Evolutionary conservation across 2,888 invertebrate species (phyloP).

Genomic region (Hoplodrina ambigua): DNA sequence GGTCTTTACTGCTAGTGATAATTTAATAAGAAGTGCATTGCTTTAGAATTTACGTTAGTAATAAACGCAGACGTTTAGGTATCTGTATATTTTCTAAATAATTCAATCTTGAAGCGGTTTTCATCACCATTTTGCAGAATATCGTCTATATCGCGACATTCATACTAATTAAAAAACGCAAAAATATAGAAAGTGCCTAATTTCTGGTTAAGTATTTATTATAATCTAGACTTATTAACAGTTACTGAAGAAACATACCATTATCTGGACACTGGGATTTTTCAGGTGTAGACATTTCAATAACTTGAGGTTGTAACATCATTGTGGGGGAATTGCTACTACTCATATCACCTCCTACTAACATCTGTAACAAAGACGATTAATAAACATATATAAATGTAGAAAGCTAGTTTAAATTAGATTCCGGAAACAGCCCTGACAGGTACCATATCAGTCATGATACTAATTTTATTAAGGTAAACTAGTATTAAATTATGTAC

Average conservation of each 20-base stretch:
- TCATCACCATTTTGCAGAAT: too few species aligned
- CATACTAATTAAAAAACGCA: neutral
- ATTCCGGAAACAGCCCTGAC: too few species aligned
- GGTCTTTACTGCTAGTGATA: neutral
- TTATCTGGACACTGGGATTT: slow-evolving; percentile 80
- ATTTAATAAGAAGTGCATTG: too few species aligned
- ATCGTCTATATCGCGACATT: too few species aligned
- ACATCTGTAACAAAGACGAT: slow-evolving; percentile 77
- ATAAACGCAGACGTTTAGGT: too few species aligned
- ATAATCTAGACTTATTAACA: neutral
- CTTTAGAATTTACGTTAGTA: too few species aligned
- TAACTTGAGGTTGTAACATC: slow-evolving; percentile 81
- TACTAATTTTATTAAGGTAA: too few species aligned
- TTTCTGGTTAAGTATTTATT: too few species aligned
- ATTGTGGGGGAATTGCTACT: slow-evolving; percentile 84
- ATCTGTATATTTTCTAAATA: too few species aligned
- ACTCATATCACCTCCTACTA: slow-evolving; percentile 84
- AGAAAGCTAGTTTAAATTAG: too few species aligned
- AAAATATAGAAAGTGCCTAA: neutral
- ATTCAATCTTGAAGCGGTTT: too few species aligned
- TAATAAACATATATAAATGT: slow-evolving; percentile 1
- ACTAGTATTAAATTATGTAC: too few species aligned
- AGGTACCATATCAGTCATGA: neutral
- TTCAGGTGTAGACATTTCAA: slow-evolving; percentile 87
- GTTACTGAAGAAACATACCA: slow-evolving; percentile 68